phyloP scores from a whole-genome alignment of 1,140 invertebrate species.

The Aricia agestis region DNA sequence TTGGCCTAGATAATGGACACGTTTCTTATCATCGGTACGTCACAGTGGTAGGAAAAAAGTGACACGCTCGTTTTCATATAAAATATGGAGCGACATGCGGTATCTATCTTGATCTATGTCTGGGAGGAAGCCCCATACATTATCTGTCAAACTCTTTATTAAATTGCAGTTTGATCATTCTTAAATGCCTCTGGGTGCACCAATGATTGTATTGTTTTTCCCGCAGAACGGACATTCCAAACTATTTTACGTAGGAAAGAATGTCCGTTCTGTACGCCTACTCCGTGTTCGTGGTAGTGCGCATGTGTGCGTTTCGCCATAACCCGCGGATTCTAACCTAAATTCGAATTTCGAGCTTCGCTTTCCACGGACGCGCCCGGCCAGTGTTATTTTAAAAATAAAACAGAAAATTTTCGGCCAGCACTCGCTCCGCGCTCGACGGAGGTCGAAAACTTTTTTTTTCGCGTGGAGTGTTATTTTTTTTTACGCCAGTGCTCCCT shows the following conservation, averaged over 20 bases:
- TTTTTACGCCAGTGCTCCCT: constrained; percentile 22
- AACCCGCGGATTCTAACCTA: constrained; percentile 69
- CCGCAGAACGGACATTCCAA: background rate
- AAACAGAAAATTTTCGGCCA: constrained; percentile 46
- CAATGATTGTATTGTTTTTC: too few relatives aligned
- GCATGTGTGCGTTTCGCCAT: constrained; percentile 69
- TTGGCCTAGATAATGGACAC: too few relatives aligned
- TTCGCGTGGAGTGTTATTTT: constrained; percentile 3
- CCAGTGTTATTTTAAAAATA: constrained; percentile 63
- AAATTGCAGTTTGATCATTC: too few relatives aligned
- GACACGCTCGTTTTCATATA: too few relatives aligned
- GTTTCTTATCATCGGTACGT: too few relatives aligned
- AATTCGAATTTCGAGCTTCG: constrained; percentile 67
- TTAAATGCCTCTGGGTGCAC: too few relatives aligned
- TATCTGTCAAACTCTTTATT: too few relatives aligned
- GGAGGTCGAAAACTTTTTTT: constrained; percentile 21
- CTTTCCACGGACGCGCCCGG: constrained; percentile 54
- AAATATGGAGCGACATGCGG: too few relatives aligned
- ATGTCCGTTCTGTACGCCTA: constrained; percentile 24
- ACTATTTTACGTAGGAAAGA: constrained; percentile 7
- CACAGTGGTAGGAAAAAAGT: too few relatives aligned
- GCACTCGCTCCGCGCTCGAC: constrained; percentile 32
- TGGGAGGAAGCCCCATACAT: too few relatives aligned
- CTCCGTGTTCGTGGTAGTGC: constrained; percentile 48
- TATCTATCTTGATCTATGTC: too few relatives aligned